These are phyloP conservation scores for Leptinotarsa tumamoca DNA, from an alignment of 2,888 invertebrate species.

Conservation along the genomic window DNA sequence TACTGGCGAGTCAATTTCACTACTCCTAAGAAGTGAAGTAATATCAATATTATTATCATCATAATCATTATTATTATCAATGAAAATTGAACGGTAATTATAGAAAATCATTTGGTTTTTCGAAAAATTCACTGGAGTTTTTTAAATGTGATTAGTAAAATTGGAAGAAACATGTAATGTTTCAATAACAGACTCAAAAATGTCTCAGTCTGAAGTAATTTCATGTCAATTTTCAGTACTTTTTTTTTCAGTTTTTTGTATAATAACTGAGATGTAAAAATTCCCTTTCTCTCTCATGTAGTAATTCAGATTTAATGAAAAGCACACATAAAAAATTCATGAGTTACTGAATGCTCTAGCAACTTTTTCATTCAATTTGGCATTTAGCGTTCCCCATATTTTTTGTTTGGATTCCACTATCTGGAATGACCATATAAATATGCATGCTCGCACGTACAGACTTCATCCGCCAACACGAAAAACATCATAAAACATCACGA, in stretches of 20 bases:
- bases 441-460: conserved; percentile 26
- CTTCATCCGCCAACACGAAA: conserved; percentile 31
- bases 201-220: not conserved
- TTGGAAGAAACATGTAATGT: too few species aligned
- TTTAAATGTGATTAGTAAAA: too few species aligned
- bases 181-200: not conserved
- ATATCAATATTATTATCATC: too few species aligned
- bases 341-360: not conserved
- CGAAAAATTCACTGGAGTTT: too few species aligned
- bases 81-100: too few species aligned
- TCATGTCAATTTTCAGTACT: not conserved
- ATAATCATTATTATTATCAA: not conserved
- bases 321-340: not conserved
- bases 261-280: not conserved
- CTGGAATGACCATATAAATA: conserved; percentile 29
- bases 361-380: not conserved
- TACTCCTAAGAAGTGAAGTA: too few species aligned
- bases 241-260: not conserved
- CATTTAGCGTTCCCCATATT: not conserved
- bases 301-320: not conserved
- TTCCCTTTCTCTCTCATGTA: not conserved
- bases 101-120: not conserved
- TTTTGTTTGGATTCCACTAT: not conserved
- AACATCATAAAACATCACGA: conserved; percentile 44
- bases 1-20: too few species aligned